Evolutionary conservation across 2,113 vertebrate genomes (phyloP).

Genomic region (Sturnus vulgaris): DNA sequence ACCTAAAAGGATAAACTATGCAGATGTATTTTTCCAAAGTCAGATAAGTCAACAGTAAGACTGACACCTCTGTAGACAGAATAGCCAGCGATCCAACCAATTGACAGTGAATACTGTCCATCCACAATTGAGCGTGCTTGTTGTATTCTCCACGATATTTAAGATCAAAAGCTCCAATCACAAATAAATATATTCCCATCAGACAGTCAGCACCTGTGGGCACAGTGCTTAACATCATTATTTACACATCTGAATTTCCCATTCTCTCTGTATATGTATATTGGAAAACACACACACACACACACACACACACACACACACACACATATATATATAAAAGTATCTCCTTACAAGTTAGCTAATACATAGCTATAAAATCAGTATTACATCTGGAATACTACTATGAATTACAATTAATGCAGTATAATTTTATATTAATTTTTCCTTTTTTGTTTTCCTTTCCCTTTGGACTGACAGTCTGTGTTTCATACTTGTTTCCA

Average conservation of each 20-base stretch:
- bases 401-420: background rate
- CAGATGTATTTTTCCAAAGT: conserved; percentile 97
- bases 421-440: background rate
- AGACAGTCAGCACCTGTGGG: conserved; percentile 91
- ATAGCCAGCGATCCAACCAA: conserved; percentile 92
- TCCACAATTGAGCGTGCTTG: conserved; percentile 93
- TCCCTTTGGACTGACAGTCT: background rate
- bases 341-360: background rate
- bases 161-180: conserved; percentile 92
- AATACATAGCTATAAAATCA: background rate
- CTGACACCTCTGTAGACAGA: conserved; percentile 95
- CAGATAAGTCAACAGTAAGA: conserved; percentile 92
- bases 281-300: background rate
- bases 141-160: conserved; percentile 97
- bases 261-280: background rate
- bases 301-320: background rate
- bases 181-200: conserved; percentile 96
- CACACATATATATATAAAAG: background rate
- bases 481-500: background rate
- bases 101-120: conserved; percentile 90
- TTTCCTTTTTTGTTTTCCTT: background rate
- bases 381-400: background rate
- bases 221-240: conserved; percentile 40
- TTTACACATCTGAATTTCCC: conserved; percentile 42
- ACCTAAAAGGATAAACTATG: conserved; percentile 95